Base-by-base conservation (phyloP, 1,140 invertebrate genomes). In the Drosophila bocqueti region DNA sequence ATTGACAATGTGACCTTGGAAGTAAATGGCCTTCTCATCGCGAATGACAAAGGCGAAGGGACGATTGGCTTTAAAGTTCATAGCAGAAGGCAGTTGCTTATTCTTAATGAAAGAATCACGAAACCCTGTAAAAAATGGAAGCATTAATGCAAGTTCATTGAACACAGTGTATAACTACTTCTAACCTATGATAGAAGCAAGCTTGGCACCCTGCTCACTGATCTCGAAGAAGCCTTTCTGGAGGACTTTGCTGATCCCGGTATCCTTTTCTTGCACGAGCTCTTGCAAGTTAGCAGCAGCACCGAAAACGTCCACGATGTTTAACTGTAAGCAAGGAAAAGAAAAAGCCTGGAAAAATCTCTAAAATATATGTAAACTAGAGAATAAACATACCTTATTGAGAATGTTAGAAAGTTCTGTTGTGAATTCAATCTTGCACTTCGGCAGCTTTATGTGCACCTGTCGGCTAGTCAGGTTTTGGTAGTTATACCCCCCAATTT, bases 401-500 rank as follows among this genome's bases (percentile, higher is more conserved):
- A 49, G 46, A 49, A 49, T 26, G 4, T 8, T 0, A 0, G 3
- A 2, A 5, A 26, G 15, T 26, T 26, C 46, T 2, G 24, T 1
- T 4, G 15, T n/a, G 2, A 49, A 49, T 9, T 49, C 24, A 26
- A 49, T 49, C 24, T 49, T 49, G 15, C 26, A 49, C 46, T 49
- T 49, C 9, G 46, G 46, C 46, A 49, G 46, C 8, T 26, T 49
- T 26, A 49, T 49, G 7, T 49, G 46, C 15, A 49, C 46, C 24
- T 16, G 46, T 49, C 46, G 9, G 24, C 24, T 49, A 4, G 24
- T 9, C 4, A 49, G 46, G 15, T 16, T 5, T 2, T 9, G 2
- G 21, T 26, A 16, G 11, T 6, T 0, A 26, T 16, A 16, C 2
- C 9, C 15, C 1, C 4, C 24, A 9, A 49, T 3, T 49, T 26